Evolutionary conservation across 2,797 vertebrate species (phyloP), one percentile per base, ranked within the genome.

Genomic region (Chloroceryle inda): DNA sequence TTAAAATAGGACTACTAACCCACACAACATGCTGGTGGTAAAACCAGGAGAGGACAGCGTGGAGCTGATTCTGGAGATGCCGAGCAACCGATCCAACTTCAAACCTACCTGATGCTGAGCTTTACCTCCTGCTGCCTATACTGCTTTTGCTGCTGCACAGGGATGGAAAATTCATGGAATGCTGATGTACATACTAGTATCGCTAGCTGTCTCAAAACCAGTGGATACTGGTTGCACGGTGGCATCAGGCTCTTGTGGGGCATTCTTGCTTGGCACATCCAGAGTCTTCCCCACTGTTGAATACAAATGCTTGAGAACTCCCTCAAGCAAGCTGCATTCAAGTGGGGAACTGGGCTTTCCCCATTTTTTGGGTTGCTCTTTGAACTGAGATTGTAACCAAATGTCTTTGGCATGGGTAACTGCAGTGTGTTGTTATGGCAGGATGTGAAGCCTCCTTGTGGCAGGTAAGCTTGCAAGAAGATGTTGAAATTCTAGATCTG

Each of bases 1-100:
- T 94, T 96, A 86, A 95, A 96, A 88, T 81, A 91, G 95, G 88
- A 37, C 59, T 85, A 40, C 71, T 59, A 74, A 71, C 62, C 69
- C 62, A 61, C 33, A 38, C 66, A 62, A 15, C 20, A 18, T 1
- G 26, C 56, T 0, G 2, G 17, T 2, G 6, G 22, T 88, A 95
- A 92, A 96, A 72, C 67, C 68, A 68, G 91, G 66, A 64, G 62
- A 89, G 80, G 89, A 91, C 11, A 2, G 6, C 27, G 11, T 74
- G 85, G 62, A 59, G n/a, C 63, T 56, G 38, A 47, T 61, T 44
- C 1, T 4, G 44, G 73, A 56, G 21, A 7, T 2, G 5, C 23
- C 0, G 1, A 58, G n/a, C 27, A 21, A 31, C 33, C 35, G 35
- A 53, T 86, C n/a, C 0, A 4, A 20, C 50, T 47, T 75, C 37